Evolutionary conservation across 2,797 vertebrate genomes (phyloP).

Genomic region (Cyclopterus lumpus): DNA sequence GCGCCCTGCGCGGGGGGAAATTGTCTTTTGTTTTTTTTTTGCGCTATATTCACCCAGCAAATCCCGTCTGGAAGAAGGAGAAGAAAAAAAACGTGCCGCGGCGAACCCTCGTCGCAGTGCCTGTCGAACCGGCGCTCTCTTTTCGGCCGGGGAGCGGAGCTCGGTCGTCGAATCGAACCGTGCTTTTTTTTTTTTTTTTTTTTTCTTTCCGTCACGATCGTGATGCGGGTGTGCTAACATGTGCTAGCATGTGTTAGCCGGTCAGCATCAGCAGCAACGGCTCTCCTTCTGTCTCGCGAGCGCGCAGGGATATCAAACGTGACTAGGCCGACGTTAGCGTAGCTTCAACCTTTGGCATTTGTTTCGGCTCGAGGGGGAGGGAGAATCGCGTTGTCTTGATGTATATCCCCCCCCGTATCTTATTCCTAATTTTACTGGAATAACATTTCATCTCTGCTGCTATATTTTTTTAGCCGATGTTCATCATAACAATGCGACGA

Average conservation of each 20-base stretch:
- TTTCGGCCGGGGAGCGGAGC: fast-evolving
- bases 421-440: fast-evolving
- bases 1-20: too few species aligned
- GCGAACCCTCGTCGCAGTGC: fast-evolving
- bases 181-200: constrained; percentile 47
- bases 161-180: constrained; percentile 73
- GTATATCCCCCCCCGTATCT: fast-evolving
- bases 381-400: background rate
- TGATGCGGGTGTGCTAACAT: constrained; percentile 29
- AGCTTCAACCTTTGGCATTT: constrained; percentile 61
- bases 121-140: background rate
- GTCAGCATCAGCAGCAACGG: constrained; percentile 3
- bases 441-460: fast-evolving
- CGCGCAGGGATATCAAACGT: constrained; percentile 71
- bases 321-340: constrained; percentile 75
- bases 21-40: too few species aligned
- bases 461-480: background rate
- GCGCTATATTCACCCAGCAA: too few species aligned
- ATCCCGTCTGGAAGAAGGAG: too few species aligned
- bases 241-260: constrained; percentile 64
- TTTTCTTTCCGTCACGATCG: constrained; percentile 55
- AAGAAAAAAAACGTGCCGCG: too few species aligned
- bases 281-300: constrained; percentile 64
- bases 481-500: constrained; percentile 39
- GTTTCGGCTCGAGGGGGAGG: fast-evolving